A percentile compares a stretch with the other conserved stretches of the same genome.
These are phyloP conservation scores for Threskiornis aethiopicus DNA, from an alignment of 2,797 vertebrate species.

Conservation along the genomic window DNA sequence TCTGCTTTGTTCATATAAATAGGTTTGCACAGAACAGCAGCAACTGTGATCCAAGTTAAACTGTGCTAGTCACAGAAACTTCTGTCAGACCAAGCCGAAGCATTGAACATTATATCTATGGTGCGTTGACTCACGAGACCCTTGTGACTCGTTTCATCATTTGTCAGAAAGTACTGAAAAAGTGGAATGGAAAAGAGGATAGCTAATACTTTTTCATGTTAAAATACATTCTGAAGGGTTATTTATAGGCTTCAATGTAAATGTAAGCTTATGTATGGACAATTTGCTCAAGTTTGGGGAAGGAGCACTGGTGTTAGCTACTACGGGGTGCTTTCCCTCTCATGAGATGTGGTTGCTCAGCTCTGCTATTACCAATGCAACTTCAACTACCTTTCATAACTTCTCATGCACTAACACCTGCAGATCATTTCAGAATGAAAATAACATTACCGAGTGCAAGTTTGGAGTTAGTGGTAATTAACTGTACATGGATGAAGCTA, in stretches of 20 bases:
- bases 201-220: background rate
- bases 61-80: background rate
- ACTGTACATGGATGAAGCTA: background rate
- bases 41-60: background rate
- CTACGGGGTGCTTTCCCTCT: background rate
- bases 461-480: background rate
- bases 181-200: background rate
- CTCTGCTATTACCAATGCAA: background rate
- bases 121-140: background rate
- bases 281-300: background rate
- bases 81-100: background rate
- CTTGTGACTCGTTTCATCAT: background rate
- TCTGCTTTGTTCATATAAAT: constrained; percentile 1
- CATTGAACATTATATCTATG: rapidly evolving
- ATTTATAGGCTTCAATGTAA: background rate
- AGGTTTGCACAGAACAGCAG: constrained; percentile 1
- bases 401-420: background rate
- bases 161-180: background rate
- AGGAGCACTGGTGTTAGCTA: background rate
- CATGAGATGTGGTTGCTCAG: background rate
- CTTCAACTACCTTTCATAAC: background rate
- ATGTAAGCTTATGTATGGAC: background rate
- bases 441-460: background rate
- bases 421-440: background rate
- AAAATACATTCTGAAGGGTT: background rate